phyloP scores from a whole-genome alignment of 2,113 vertebrate species.

The Indri indri region DNA sequence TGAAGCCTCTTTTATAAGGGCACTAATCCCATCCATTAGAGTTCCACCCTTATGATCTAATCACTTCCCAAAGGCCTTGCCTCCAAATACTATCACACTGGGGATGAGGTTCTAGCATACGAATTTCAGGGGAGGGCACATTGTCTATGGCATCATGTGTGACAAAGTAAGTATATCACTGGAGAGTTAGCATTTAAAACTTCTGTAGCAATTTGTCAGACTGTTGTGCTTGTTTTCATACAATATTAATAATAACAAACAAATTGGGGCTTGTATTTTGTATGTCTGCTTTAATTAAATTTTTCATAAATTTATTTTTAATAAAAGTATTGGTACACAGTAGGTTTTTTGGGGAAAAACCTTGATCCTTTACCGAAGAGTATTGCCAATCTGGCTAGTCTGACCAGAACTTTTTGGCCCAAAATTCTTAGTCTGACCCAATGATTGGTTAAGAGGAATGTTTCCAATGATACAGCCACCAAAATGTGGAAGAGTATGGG shows the following conservation, averaged over 20 bases:
- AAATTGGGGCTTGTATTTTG: background rate
- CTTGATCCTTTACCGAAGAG: background rate
- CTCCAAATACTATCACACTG: background rate
- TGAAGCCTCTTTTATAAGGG: background rate
- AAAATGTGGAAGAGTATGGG: background rate
- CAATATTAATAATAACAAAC: background rate
- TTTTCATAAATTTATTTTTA: constrained; percentile 10
- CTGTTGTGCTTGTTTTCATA: background rate
- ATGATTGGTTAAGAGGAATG: background rate
- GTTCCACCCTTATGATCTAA: background rate
- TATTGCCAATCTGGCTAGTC: background rate
- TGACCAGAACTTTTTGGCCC: background rate
- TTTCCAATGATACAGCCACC: background rate
- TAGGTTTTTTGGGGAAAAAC: background rate
- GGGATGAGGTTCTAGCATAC: background rate
- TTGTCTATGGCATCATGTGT: background rate
- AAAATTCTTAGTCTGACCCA: background rate
- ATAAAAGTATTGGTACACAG: background rate
- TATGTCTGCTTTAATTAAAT: background rate
- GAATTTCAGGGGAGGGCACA: no score
- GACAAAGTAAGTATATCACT: background rate
- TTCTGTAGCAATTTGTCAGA: background rate
- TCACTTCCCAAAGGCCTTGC: background rate
- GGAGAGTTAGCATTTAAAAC: background rate
- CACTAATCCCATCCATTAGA: background rate